Conservation (phyloP, 2,113 vertebrate genomes). For the Machaerirhynchus nigripectus region DNA sequence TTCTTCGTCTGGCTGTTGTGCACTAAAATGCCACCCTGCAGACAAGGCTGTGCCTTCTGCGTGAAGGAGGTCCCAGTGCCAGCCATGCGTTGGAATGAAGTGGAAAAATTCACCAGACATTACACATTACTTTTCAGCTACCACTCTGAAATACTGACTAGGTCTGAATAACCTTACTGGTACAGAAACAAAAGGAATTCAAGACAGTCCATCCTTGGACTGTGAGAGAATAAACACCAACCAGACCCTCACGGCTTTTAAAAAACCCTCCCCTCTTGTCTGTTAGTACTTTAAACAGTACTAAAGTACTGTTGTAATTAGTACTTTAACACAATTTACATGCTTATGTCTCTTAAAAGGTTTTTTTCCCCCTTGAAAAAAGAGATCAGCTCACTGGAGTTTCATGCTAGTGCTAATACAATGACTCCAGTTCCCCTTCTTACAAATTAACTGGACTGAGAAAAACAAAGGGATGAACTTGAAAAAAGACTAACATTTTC, state of each 20-base stretch:
- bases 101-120: background rate
- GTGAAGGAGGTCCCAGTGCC: background rate
- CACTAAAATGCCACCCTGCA: background rate
- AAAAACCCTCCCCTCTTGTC: background rate
- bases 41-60: background rate
- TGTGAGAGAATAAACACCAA: background rate
- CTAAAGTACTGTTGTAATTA: background rate
- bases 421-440: background rate
- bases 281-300: too few species aligned
- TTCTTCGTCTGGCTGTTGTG: background rate
- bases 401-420: background rate
- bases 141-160: background rate
- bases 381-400: background rate
- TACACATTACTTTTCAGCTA: background rate
- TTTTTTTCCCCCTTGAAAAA: background rate
- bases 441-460: background rate
- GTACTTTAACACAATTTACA: background rate
- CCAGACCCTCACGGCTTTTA: accelerated
- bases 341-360: background rate
- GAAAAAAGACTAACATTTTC: background rate
- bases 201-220: background rate
- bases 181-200: accelerated
- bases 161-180: background rate
- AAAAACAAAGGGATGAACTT: background rate
- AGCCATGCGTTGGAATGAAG: background rate